phyloP scores from a whole-genome alignment of 2,113 vertebrate genomes.

The Siniperca chuatsi region DNA sequence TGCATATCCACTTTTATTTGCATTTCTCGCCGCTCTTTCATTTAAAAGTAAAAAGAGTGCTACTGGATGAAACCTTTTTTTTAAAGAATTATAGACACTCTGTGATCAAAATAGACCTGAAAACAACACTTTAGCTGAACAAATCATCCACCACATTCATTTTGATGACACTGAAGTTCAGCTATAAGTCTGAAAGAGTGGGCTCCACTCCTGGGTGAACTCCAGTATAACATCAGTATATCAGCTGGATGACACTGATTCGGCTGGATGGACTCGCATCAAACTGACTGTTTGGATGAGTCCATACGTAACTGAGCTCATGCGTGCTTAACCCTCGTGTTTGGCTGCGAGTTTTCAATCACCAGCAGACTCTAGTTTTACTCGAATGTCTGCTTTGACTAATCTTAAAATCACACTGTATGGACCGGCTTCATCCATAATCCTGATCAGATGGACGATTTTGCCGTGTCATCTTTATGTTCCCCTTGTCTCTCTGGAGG shows the following conservation, averaged over 20 bases:
- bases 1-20: conserved; percentile 13
- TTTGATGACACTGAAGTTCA: background rate
- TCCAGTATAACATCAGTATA: conserved; percentile 24
- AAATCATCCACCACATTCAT: background rate
- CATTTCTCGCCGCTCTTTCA: background rate
- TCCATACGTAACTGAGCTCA: conserved; percentile 7
- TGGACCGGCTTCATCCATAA: conserved; percentile 1
- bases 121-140: background rate
- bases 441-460: conserved; percentile 16
- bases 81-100: background rate
- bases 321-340: background rate
- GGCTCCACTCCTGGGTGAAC: background rate
- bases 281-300: conserved; percentile 37
- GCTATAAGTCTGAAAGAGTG: background rate
- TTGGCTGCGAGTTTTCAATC: conserved; percentile 6
- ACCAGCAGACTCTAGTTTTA: conserved; percentile 6
- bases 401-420: conserved; percentile 23
- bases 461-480: conserved; percentile 30
- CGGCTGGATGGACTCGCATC: conserved; percentile 8
- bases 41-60: background rate
- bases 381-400: conserved; percentile 19
- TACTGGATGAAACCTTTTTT: background rate
- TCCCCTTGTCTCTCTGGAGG: conserved; percentile 11
- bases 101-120: background rate
- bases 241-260: conserved; percentile 43